phyloP scores from a whole-genome alignment of 2,113 vertebrate species.

The Rhea americana region DNA sequence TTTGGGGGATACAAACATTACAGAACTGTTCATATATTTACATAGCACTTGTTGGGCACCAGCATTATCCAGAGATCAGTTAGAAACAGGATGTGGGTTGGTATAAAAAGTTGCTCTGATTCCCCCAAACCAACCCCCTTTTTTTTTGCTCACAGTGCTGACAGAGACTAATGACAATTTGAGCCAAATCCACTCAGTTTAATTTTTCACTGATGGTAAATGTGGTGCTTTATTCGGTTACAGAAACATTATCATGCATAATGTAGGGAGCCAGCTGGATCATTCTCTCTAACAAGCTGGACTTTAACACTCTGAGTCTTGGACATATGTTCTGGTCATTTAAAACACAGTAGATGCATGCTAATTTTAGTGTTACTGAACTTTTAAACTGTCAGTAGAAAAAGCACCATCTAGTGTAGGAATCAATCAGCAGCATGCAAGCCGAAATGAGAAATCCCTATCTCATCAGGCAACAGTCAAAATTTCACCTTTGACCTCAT shows the following conservation, averaged over 20 bases:
- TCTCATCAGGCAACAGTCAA: background rate
- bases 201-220: background rate
- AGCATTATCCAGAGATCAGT: background rate
- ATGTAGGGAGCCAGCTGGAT: background rate
- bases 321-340: fast-evolving
- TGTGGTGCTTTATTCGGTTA: background rate
- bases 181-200: fast-evolving
- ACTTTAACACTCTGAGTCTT: fast-evolving
- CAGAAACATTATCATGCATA: background rate
- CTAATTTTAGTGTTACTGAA: background rate
- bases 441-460: background rate
- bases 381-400: background rate
- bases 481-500: background rate
- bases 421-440: background rate
- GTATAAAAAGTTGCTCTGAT: background rate
- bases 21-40: background rate
- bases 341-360: background rate
- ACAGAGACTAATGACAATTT: background rate
- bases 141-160: background rate
- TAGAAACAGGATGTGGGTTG: background rate
- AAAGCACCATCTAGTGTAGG: background rate
- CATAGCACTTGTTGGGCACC: background rate
- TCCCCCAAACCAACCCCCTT: background rate
- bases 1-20: background rate
- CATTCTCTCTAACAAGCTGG: background rate